Conservation (phyloP, 2,888 invertebrate species). For the Netelia melanura region DNA sequence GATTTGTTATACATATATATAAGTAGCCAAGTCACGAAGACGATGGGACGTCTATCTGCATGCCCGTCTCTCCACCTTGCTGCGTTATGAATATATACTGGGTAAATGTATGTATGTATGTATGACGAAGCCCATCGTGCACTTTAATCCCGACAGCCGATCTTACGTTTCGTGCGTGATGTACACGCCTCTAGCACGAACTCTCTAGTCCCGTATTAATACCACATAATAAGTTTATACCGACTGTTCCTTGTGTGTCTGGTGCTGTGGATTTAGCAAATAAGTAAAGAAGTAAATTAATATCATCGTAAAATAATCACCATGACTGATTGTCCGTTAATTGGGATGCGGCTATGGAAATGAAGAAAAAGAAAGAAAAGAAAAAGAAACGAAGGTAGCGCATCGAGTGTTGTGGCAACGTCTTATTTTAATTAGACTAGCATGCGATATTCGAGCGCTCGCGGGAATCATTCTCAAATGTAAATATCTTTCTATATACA, state of each 20-base stretch:
- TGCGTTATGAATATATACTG: constrained; percentile 60
- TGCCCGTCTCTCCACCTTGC: constrained; percentile 54
- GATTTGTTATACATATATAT: constrained; percentile 24
- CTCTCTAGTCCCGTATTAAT: constrained; percentile 58
- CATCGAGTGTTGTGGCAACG: constrained; percentile 62
- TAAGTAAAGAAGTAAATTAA: constrained; percentile 65
- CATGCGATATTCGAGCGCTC: constrained; percentile 55
- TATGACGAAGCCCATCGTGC: constrained; percentile 58
- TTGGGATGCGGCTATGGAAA: constrained; percentile 40
- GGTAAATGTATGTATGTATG: constrained; percentile 34
- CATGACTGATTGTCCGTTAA: constrained; percentile 73
- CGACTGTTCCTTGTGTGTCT: not conserved
- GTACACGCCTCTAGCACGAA: constrained; percentile 60
- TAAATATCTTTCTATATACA: constrained; percentile 35
- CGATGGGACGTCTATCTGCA: constrained; percentile 58
- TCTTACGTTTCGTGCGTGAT: constrained; percentile 64
- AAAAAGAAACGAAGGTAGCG: constrained; percentile 13
- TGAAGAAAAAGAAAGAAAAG: constrained; percentile 13
- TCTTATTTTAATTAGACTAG: constrained; percentile 66
- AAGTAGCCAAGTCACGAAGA: constrained; percentile 42
- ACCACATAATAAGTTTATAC: constrained; percentile 34
- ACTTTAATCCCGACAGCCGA: constrained; percentile 65
- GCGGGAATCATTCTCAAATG: constrained; percentile 60
- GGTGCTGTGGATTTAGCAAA: constrained; percentile 54
- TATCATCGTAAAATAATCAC: constrained; percentile 73